A percentile compares a stretch with the other conserved stretches of the same genome.
phyloP scores from a whole-genome alignment of 53 echinoderm and acorn worm genomes.

The Hippasteria phrygiana region DNA sequence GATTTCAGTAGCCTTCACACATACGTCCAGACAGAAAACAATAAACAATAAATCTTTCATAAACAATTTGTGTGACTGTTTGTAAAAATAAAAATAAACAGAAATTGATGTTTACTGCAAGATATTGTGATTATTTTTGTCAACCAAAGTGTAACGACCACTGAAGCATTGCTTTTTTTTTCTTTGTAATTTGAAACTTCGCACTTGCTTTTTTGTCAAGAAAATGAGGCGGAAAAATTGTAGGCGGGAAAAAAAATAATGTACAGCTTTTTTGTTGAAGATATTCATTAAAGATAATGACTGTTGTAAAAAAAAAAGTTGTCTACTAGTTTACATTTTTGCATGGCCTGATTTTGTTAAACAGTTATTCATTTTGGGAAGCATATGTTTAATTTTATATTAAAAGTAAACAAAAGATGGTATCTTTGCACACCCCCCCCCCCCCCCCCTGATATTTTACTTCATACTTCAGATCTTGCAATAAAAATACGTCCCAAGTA shows the following conservation, averaged over 20 bases:
- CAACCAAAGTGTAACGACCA: background rate
- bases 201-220: background rate
- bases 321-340: background rate
- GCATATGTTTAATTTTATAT: too few species aligned
- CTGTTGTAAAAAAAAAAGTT: background rate
- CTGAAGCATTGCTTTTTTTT: background rate
- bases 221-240: background rate
- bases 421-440: too few species aligned
- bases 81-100: background rate
- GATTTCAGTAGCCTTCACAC: too few species aligned
- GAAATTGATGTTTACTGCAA: background rate
- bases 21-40: too few species aligned
- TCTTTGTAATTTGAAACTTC: background rate
- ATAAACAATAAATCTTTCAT: background rate
- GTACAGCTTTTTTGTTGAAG: slow-evolving; percentile 63
- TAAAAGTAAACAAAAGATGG: too few species aligned
- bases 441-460: too few species aligned
- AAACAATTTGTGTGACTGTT: background rate
- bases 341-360: background rate
- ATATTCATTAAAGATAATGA: slow-evolving; percentile 50
- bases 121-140: background rate
- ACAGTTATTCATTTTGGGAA: background rate
- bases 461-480: too few species aligned
- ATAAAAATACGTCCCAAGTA: too few species aligned
- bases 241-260: background rate